Conservation (phyloP, 23 tunicate species). For the Oikopleura dioica region DNA sequence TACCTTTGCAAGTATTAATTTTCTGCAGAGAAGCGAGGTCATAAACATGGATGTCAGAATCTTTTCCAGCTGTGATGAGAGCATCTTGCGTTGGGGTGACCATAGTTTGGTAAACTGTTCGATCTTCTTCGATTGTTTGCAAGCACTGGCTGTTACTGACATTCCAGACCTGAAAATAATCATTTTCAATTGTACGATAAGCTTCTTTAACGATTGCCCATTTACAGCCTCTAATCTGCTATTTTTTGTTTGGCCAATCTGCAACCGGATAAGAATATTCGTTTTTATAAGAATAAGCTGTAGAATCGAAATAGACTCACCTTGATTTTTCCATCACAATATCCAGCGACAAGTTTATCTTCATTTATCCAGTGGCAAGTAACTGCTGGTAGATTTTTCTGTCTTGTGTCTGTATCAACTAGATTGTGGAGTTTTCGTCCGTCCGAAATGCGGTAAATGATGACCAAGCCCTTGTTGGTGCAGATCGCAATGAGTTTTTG, state of each 20-base stretch:
- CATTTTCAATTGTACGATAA: background rate
- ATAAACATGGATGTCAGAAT: background rate
- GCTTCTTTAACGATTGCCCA: no score
- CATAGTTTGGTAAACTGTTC: background rate
- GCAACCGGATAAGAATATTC: background rate
- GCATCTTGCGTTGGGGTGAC: background rate
- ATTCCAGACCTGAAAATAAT: background rate
- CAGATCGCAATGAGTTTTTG: background rate
- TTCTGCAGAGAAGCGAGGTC: no score
- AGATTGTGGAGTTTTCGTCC: background rate
- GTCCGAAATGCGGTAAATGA: background rate
- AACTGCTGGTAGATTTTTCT: background rate
- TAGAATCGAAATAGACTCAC: background rate
- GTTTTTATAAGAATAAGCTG: background rate
- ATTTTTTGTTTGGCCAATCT: background rate
- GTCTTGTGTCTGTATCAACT: background rate
- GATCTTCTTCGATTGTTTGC: background rate
- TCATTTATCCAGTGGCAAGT: background rate
- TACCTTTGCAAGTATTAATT: no score
- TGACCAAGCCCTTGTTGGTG: background rate
- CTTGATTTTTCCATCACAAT: background rate
- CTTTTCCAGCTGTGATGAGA: background rate
- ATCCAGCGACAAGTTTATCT: background rate
- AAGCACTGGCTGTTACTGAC: background rate
- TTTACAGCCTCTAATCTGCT: background rate